A percentile compares a stretch with the other conserved stretches of the same genome.
Evolutionary conservation across 2,888 invertebrate species (phyloP).

Genomic region (Agonopterix heracliana): DNA sequence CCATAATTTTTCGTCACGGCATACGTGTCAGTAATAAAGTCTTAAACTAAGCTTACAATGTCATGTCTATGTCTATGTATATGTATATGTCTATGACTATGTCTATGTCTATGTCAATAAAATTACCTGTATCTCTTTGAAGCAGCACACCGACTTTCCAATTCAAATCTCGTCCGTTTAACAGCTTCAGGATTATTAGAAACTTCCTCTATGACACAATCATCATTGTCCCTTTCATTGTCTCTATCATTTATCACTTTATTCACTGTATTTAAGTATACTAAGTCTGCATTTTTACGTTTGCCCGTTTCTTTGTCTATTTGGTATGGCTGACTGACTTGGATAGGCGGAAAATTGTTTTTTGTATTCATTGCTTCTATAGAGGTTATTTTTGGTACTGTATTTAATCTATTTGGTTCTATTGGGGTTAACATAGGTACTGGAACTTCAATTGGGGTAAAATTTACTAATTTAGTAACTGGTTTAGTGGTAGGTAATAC

Average conservation of each 20-base stretch:
- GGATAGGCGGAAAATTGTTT: not conserved
- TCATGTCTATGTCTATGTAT: too few species aligned
- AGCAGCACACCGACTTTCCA: slow-evolving; percentile 48
- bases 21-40: too few species aligned
- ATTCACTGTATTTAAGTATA: not conserved
- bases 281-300: not conserved
- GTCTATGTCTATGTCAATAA: too few species aligned
- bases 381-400: not conserved
- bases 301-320: not conserved
- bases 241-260: not conserved
- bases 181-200: slow-evolving; percentile 1
- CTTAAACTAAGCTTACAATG: too few species aligned
- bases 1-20: too few species aligned
- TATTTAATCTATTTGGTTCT: not conserved
- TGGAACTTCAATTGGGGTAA: too few species aligned
- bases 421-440: too few species aligned
- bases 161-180: slow-evolving; percentile 17
- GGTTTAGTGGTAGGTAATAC: too few species aligned
- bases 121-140: slow-evolving; percentile 40
- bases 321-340: slow-evolving; percentile 4
- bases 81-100: too few species aligned
- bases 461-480: too few species aligned
- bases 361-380: not conserved
- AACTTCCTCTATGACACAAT: slow-evolving; percentile 5
- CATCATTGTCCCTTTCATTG: slow-evolving; percentile 5